These are phyloP conservation scores for Drosophila elegans DNA, from an alignment of 1,140 invertebrate genomes.

Conservation along the genomic window DNA sequence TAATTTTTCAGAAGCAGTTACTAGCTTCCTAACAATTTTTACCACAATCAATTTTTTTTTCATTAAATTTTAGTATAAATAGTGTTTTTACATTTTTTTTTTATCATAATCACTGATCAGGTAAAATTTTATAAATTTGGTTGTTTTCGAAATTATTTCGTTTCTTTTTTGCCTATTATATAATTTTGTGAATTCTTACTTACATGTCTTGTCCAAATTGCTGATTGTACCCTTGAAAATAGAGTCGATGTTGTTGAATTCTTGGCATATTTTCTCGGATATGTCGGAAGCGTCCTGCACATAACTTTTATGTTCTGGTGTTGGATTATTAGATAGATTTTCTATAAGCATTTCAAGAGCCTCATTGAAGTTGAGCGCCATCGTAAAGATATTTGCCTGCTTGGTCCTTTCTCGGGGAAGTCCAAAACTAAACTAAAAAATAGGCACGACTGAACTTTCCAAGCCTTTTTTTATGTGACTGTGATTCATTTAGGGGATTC, in stretches of 20 bases:
- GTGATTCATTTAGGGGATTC: too few species aligned
- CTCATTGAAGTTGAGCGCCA: not conserved
- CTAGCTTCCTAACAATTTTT: too few species aligned
- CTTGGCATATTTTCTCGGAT: not conserved
- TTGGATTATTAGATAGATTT: not conserved
- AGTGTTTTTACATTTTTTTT: too few species aligned
- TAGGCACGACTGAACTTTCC: too few species aligned
- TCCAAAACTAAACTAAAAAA: too few species aligned
- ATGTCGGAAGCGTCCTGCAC: slow-evolving; percentile 10
- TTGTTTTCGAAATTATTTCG: too few species aligned
- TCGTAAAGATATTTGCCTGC: not conserved
- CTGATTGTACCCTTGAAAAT: not conserved
- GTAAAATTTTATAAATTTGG: too few species aligned
- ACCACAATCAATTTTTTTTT: too few species aligned
- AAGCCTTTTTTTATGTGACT: too few species aligned
- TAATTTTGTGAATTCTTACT: not conserved
- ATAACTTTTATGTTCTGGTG: not conserved
- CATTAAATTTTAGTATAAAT: too few species aligned
- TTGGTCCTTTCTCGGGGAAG: not conserved
- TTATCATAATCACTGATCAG: too few species aligned
- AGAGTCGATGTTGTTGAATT: slow-evolving; percentile 6
- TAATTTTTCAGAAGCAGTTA: not conserved
- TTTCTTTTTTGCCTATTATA: too few species aligned
- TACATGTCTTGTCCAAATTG: slow-evolving; percentile 7
- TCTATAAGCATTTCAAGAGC: not conserved